phyloP scores from a whole-genome alignment of 2,113 vertebrate genomes.

The Nipponia nippon region DNA sequence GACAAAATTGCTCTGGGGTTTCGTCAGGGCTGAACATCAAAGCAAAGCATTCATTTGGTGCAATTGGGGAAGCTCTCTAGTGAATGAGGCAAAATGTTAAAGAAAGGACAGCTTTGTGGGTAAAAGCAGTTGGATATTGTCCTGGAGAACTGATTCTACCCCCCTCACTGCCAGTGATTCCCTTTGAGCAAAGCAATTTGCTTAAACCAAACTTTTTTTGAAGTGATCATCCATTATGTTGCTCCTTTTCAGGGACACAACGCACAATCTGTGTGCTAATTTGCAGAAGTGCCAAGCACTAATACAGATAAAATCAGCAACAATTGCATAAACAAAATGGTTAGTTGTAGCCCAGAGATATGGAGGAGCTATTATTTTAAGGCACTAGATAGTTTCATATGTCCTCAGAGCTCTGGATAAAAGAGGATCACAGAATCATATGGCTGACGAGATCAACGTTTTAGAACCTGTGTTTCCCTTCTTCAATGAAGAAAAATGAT shows the following conservation, averaged over 20 bases:
- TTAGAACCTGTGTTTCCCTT: not conserved
- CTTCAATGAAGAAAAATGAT: not conserved
- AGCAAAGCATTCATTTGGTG: not conserved
- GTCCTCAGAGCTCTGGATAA: not conserved
- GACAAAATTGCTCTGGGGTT: not conserved
- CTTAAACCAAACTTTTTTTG: not conserved
- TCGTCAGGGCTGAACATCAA: not conserved
- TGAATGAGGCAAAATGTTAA: not conserved
- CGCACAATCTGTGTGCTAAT: not conserved
- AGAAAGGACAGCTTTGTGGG: not conserved
- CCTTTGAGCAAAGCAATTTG: not conserved
- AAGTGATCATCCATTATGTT: not conserved
- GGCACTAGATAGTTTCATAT: not conserved
- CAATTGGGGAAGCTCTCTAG: not conserved
- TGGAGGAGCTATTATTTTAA: not conserved
- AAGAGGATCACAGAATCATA: not conserved
- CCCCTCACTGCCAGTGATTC: not conserved
- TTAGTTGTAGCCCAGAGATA: slow-evolving; percentile 22
- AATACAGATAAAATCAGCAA: slow-evolving; percentile 24
- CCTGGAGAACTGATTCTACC: not conserved
- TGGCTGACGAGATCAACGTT: not conserved
- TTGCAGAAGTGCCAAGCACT: not conserved
- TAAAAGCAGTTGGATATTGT: not conserved
- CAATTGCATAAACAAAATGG: not conserved
- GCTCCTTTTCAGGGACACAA: not conserved